phyloP scores from a whole-genome alignment of 1,140 invertebrate genomes.

The Cryptotermes secundus region DNA sequence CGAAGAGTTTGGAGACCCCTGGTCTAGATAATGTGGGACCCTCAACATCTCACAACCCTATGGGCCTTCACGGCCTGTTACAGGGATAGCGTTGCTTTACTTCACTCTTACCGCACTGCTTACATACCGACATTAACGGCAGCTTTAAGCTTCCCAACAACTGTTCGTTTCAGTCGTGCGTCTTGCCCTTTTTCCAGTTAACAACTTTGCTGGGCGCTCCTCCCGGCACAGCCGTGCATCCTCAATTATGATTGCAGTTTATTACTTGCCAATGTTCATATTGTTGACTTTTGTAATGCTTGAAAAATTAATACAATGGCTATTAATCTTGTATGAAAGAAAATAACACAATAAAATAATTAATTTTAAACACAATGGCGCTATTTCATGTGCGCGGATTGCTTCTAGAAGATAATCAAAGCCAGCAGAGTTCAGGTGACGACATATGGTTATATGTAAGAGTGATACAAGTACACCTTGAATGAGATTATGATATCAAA shows the following conservation, averaged over 20 bases:
- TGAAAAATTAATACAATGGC: background rate
- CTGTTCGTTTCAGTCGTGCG: no score
- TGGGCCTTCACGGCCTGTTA: no score
- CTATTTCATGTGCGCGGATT: background rate
- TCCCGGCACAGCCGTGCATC: background rate
- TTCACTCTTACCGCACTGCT: no score
- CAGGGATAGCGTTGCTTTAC: no score
- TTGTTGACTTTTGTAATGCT: slow-evolving; percentile 4
- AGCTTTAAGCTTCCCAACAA: no score
- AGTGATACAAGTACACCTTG: background rate
- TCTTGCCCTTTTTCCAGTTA: no score
- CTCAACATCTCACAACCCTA: no score
- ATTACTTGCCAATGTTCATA: background rate
- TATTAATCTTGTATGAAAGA: background rate
- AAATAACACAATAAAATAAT: slow-evolving; percentile 13
- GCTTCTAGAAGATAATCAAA: slow-evolving; percentile 11
- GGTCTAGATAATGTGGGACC: no score
- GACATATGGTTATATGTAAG: background rate
- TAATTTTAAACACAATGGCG: background rate
- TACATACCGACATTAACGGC: no score
- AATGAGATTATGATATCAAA: background rate
- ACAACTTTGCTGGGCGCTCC: no score
- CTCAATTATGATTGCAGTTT: background rate
- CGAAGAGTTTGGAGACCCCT: no score
- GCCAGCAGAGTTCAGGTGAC: background rate